phyloP scores from a whole-genome alignment of 2,888 invertebrate species.

The Cylloceria caligata region DNA sequence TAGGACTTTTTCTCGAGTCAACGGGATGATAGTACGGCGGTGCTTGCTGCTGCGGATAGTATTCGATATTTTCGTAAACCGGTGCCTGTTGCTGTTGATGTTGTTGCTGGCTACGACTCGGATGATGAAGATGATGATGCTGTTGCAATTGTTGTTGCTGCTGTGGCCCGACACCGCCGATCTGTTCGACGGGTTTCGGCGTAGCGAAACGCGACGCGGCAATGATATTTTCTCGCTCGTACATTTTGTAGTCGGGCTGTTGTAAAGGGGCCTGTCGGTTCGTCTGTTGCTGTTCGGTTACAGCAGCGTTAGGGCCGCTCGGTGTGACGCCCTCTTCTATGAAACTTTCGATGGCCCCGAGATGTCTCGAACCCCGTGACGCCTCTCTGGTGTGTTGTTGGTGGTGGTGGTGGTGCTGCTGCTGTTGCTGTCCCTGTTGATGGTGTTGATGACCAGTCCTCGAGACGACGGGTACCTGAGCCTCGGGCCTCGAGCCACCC shows the following conservation, averaged over 20 bases:
- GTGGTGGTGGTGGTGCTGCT: too few relatives aligned
- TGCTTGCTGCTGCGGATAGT: constrained; percentile 87
- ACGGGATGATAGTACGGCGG: constrained; percentile 88
- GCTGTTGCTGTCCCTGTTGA: constrained; percentile 52
- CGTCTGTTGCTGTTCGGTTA: constrained; percentile 67
- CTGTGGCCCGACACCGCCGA: constrained; percentile 81
- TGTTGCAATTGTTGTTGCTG: constrained; percentile 87
- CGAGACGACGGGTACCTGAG: constrained; percentile 81
- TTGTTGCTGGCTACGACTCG: constrained; percentile 64
- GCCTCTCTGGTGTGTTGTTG: constrained; percentile 65
- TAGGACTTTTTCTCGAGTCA: constrained; percentile 84
- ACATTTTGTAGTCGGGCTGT: constrained; percentile 86
- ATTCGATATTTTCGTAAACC: constrained; percentile 94
- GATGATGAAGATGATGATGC: constrained; percentile 83
- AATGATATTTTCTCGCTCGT: constrained; percentile 91
- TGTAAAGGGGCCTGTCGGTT: constrained; percentile 72
- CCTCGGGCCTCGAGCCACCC: constrained; percentile 80
- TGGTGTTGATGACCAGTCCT: constrained; percentile 68
- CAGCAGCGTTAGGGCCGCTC: constrained; percentile 54
- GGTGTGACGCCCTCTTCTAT: constrained; percentile 83
- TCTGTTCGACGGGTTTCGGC: constrained; percentile 90
- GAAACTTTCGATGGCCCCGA: constrained; percentile 89
- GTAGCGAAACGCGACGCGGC: constrained; percentile 92
- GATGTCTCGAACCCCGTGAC: constrained; percentile 84
- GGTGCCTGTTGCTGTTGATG: constrained; percentile 88